Conservation (phyloP, 2,797 vertebrate species). For the Sphenodon punctatus region DNA sequence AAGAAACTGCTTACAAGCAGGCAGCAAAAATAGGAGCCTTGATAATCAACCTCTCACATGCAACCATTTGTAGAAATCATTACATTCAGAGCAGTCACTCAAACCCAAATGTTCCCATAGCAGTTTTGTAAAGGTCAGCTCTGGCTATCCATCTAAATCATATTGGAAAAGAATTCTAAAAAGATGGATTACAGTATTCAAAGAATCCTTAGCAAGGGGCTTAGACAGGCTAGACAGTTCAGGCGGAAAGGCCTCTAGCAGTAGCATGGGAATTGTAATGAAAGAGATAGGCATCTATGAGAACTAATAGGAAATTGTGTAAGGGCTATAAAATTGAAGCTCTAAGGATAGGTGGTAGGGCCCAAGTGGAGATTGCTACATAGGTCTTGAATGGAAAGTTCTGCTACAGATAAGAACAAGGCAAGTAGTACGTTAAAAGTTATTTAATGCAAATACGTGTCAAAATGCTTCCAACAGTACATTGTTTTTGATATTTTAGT, state of each 20-base stretch:
- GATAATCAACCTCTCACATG: slow-evolving; percentile 27
- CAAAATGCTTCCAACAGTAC: too few relatives aligned
- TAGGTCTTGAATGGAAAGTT: too few relatives aligned
- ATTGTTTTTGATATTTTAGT: too few relatives aligned
- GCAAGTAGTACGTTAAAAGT: too few relatives aligned
- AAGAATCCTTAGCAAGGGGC: not conserved
- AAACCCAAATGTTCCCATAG: not conserved
- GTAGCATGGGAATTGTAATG: not conserved
- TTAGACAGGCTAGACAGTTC: not conserved
- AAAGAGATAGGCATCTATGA: not conserved
- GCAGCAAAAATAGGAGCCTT: slow-evolving; percentile 27
- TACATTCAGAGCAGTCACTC: not conserved
- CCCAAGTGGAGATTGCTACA: not conserved
- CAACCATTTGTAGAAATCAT: not conserved
- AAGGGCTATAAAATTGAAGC: not conserved
- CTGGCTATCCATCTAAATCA: slow-evolving; percentile 18
- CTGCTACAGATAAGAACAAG: too few relatives aligned
- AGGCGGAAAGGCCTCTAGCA: not conserved
- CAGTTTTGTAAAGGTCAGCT: slow-evolving; percentile 9
- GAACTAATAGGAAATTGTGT: not conserved
- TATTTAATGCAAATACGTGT: too few relatives aligned
- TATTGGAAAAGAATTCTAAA: not conserved
- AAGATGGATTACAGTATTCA: not conserved
- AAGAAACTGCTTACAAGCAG: slow-evolving; percentile 48
- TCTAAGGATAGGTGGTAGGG: not conserved